Conservation (phyloP, 2,113 vertebrate species). For the Malurus alboscapulatus region DNA sequence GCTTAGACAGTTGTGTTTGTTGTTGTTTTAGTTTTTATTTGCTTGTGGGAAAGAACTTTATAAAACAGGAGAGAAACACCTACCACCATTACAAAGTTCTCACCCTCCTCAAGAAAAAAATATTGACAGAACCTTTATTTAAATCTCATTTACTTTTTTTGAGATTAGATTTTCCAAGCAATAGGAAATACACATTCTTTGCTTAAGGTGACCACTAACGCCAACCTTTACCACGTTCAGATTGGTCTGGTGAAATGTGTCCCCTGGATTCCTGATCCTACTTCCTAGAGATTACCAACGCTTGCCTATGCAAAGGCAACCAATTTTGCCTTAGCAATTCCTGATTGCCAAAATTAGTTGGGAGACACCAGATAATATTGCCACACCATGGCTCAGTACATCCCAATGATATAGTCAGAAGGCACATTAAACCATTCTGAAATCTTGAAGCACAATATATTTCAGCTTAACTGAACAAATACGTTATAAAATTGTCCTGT, state of each 20-base stretch:
- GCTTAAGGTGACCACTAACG: neutral
- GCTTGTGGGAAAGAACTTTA: neutral
- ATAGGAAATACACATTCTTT: neutral
- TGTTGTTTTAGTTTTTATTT: neutral
- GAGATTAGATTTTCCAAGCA: neutral
- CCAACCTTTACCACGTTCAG: neutral
- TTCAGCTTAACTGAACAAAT: neutral
- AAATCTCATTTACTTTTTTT: neutral
- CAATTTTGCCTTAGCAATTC: neutral
- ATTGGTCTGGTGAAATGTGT: accelerated
- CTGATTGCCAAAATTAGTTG: neutral
- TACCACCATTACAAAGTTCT: neutral
- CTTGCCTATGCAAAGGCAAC: neutral
- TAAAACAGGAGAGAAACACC: neutral
- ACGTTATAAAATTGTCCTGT: neutral
- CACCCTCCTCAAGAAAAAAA: neutral
- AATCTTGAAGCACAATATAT: neutral
- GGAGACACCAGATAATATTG: neutral
- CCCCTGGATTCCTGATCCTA: neutral
- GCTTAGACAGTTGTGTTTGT: neutral
- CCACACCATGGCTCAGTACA: neutral
- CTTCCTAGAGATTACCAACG: neutral
- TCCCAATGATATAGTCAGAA: neutral
- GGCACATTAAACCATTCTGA: neutral
- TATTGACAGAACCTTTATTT: neutral